Evolutionary conservation across 2,113 vertebrate species (phyloP), one percentile per base, ranked within the genome.

Genomic region (Psephotus haematonotus): DNA sequence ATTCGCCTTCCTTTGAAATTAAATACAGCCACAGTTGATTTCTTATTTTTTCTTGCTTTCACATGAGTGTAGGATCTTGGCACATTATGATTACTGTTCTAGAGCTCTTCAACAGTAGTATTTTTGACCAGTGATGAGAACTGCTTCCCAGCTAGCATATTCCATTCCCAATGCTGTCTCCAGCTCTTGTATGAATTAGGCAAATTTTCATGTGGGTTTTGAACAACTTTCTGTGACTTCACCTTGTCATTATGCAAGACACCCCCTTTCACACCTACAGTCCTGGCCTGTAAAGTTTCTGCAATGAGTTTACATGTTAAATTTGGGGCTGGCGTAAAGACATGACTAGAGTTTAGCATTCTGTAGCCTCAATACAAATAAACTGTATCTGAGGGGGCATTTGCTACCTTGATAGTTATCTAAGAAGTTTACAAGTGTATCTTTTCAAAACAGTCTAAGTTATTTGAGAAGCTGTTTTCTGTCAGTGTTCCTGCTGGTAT

Each of bases 231-330:
- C 90, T 93, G 95, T 96, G 96, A 97, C 81, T 95, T 62, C 91
- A 96, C 93, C 93, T 97, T 97, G 84, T 92, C 50, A 90, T 96
- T 95, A 92, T 93, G 95, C 94, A 97, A 94, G 65, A 85, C 78
- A 91, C 88, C 93, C 95, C 92, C 86, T 91, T 88, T 94, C 86
- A 97, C 95, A 90, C 96, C 95, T 92, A 92, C 91, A 92, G 68
- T 31, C 79, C 69, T 92, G 82, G 91, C 53, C 94, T 95, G 90
- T 76, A 94, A 93, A 88, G 92, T 93, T 92, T 95, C 88, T 95
- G 60, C 84, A 76, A 47, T 91, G 81, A 91, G 69, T 89, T 92
- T 95, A 78, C 50, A 79, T 82, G 74, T 95, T 95, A 69, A 94
- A 89, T 85, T 91, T 91, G 70, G 81, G 67, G 44, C 22, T 93